Percentiles rank a stretch among this genome's conserved stretches.
phyloP scores from a whole-genome alignment of 2,797 vertebrate species.

The Sebastes miniatus region DNA sequence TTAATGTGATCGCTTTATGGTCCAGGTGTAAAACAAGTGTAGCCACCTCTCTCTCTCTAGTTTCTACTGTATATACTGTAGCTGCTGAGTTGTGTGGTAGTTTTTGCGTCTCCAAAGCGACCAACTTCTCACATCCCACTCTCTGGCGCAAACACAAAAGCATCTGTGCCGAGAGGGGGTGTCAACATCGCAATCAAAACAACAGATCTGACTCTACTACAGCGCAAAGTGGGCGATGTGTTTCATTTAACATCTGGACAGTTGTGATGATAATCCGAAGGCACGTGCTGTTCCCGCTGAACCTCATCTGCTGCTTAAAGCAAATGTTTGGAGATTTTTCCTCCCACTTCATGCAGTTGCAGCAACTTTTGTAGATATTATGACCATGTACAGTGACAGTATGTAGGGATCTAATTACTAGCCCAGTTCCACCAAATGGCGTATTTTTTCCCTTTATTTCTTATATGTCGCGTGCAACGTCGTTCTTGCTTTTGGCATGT shows the following conservation, averaged over 20 bases:
- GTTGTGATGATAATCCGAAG: not conserved
- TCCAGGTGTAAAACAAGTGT: not conserved
- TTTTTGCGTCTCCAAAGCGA: slow-evolving; percentile 70
- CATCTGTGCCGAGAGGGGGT: slow-evolving; percentile 45
- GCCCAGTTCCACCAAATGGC: too few relatives aligned
- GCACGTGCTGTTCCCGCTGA: not conserved
- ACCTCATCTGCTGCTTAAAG: not conserved
- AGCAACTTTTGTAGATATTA: not conserved
- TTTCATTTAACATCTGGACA: slow-evolving; percentile 22
- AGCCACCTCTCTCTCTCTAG: not conserved
- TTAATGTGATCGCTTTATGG: not conserved
- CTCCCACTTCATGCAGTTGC: not conserved
- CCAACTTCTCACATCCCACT: slow-evolving; percentile 69
- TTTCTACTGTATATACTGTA: slow-evolving; percentile 47
- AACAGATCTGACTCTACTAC: slow-evolving; percentile 50
- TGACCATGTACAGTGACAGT: not conserved
- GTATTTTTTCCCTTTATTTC: too few relatives aligned
- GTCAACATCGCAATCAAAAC: slow-evolving; percentile 55
- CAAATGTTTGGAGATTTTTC: not conserved
- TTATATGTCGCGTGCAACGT: too few relatives aligned
- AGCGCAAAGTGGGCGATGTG: slow-evolving; percentile 2
- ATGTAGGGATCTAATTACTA: not conserved
- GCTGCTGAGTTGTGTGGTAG: slow-evolving; percentile 35
- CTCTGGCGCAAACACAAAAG: slow-evolving; percentile 55
- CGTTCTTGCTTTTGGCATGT: too few relatives aligned